phyloP scores from a whole-genome alignment of 2,888 invertebrate species.

The Parnassius glacialis region DNA sequence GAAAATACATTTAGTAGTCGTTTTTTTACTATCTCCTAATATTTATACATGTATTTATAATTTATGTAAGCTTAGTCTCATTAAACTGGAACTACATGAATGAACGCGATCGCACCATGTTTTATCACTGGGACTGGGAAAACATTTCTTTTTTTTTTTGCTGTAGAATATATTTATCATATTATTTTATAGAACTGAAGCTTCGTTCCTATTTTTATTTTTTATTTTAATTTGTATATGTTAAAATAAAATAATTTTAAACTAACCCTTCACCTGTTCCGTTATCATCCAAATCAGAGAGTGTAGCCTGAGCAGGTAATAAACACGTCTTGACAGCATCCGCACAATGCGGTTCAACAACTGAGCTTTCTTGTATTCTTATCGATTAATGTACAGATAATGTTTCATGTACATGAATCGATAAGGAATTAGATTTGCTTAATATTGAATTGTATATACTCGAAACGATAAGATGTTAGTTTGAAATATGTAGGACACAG shows the following conservation, averaged over 20 bases:
- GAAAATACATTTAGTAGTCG: too few relatives aligned
- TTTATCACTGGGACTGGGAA: too few relatives aligned
- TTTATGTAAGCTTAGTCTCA: too few relatives aligned
- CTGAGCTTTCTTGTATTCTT: slow-evolving; percentile 43
- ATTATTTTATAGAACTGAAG: too few relatives aligned
- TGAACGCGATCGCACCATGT: too few relatives aligned
- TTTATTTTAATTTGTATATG: background rate
- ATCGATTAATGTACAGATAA: slow-evolving; percentile 6
- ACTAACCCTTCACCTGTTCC: slow-evolving; percentile 41
- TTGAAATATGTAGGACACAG: background rate
- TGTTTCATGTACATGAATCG: slow-evolving; percentile 20
- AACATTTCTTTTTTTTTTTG: too few relatives aligned
- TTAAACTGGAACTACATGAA: too few relatives aligned
- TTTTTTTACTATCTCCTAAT: too few relatives aligned
- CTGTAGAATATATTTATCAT: too few relatives aligned
- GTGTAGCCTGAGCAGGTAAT: slow-evolving; percentile 42
- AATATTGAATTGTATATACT: slow-evolving; percentile 1
- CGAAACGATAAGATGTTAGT: slow-evolving; percentile 5
- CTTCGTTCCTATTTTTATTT: too few relatives aligned
- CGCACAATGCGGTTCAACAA: slow-evolving; percentile 47
- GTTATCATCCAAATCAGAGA: slow-evolving; percentile 57
- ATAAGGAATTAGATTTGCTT: slow-evolving; percentile 12
- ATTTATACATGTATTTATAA: too few relatives aligned
- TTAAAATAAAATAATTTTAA: slow-evolving; percentile 1
- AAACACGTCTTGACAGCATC: slow-evolving; percentile 49